phyloP scores from a whole-genome alignment of 2,113 vertebrate species.

The Odontesthes bonariensis region DNA sequence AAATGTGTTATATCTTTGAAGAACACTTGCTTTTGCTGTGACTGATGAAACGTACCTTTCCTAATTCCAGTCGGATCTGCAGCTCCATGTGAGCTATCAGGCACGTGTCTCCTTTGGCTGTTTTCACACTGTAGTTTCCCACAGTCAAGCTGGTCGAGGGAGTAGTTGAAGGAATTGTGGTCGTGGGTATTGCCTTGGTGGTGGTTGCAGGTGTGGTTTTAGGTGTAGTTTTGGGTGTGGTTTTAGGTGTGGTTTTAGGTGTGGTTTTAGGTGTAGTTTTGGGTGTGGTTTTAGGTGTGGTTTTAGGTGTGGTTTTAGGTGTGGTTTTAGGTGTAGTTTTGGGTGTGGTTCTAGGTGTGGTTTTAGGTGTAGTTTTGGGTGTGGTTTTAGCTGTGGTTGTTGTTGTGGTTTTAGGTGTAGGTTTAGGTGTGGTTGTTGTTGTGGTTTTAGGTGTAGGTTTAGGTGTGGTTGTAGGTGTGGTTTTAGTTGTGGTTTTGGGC shows the following conservation, averaged over 20 bases:
- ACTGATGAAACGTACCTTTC: constrained; percentile 47
- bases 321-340: background rate
- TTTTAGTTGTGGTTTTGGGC: background rate
- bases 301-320: background rate
- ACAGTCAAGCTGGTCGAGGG: background rate
- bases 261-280: background rate
- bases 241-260: background rate
- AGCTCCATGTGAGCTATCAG: constrained; percentile 63
- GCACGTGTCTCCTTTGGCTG: background rate
- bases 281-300: background rate
- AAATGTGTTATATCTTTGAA: background rate
- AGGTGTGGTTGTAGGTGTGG: background rate
- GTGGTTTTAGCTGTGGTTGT: background rate
- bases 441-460: background rate
- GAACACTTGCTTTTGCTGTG: background rate
- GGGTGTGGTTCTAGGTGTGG: no score
- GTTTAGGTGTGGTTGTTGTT: background rate
- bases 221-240: background rate
- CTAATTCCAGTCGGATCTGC: constrained; percentile 60
- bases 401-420: rapidly evolving
- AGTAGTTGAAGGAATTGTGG: constrained; percentile 10
- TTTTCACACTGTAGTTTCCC: constrained; percentile 65
- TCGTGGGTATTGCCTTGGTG: background rate
- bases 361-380: background rate
- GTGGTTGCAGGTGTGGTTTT: background rate